Percentiles rank a stretch among this genome's conserved stretches.
Conservation (phyloP, 2,113 vertebrate genomes). For the Microtus ochrogaster region DNA sequence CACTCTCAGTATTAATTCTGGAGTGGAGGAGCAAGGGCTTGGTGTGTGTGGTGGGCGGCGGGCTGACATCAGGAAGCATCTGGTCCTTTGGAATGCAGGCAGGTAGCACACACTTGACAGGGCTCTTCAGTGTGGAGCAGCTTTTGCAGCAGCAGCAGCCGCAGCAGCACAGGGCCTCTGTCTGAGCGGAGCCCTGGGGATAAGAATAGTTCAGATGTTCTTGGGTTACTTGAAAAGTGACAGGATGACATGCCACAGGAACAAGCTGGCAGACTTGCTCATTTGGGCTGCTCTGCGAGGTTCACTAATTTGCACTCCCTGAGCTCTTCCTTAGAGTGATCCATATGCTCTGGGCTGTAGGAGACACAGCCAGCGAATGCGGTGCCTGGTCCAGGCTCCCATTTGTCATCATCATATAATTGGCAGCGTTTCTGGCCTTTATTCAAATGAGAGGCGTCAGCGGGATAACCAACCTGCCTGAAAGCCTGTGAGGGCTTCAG, state of each 20-base stretch:
- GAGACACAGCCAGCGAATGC: constrained; percentile 36
- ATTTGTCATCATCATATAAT: constrained; percentile 75
- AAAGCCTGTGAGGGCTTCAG: neutral
- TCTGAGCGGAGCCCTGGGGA: neutral
- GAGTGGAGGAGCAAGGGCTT: neutral
- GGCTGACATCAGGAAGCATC: neutral
- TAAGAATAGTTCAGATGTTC: constrained; percentile 49
- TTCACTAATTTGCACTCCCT: constrained; percentile 66
- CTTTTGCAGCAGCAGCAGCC: neutral
- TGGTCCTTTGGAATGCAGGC: neutral
- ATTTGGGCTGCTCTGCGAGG: constrained; percentile 32
- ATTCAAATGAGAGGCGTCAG: constrained; percentile 60
- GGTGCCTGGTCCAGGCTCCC: constrained; percentile 58
- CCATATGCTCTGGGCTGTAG: constrained; percentile 62
- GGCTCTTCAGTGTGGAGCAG: neutral
- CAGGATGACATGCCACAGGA: neutral
- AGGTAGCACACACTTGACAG: neutral
- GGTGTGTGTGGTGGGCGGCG: neutral
- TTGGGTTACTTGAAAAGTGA: neutral
- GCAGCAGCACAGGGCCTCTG: rapidly evolving
- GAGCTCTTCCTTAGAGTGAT: constrained; percentile 32
- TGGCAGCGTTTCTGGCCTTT: constrained; percentile 70
- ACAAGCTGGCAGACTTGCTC: neutral
- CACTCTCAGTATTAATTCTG: neutral
- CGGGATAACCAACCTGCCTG: constrained; percentile 40